These are phyloP conservation scores for Odocoileus hemionus DNA, from an alignment of 2,113 vertebrate species.

Conservation along the genomic window DNA sequence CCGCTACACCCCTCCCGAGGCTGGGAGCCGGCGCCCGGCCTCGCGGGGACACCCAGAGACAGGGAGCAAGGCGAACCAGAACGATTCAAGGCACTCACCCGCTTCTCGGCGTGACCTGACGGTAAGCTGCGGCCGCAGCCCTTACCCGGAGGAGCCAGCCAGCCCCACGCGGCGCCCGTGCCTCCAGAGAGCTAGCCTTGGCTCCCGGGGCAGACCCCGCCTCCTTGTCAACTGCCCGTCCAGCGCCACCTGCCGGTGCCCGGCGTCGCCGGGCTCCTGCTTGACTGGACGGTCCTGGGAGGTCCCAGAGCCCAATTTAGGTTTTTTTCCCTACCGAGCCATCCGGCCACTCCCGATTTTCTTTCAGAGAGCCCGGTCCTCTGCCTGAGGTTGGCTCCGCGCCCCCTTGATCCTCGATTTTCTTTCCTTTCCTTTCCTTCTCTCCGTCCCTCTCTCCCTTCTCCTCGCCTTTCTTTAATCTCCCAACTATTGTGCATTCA, in stretches of 20 bases:
- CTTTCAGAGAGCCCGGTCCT: no score
- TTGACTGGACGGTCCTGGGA: fast-evolving
- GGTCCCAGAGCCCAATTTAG: fast-evolving
- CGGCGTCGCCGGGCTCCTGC: neutral
- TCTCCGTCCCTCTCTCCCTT: neutral
- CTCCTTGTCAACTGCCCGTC: neutral
- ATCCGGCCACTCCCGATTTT: neutral
- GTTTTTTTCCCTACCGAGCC: neutral
- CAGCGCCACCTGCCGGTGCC: slow-evolving; percentile 6
- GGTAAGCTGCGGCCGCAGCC: neutral
- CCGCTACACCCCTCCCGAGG: neutral
- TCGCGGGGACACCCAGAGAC: neutral
- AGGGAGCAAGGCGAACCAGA: neutral
- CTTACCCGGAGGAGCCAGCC: fast-evolving
- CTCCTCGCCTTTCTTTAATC: neutral
- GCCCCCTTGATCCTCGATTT: neutral
- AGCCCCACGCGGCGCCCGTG: neutral
- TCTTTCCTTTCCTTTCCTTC: neutral
- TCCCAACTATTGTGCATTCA: fast-evolving
- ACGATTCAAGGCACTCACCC: slow-evolving; percentile 39
- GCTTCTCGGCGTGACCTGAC: neutral
- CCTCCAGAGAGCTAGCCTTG: fast-evolving
- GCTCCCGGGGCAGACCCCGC: neutral
- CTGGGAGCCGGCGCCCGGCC: neutral
- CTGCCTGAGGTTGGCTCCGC: fast-evolving